Percentiles rank a stretch among this genome's conserved stretches.
phyloP scores from a whole-genome alignment of 2,888 invertebrate genomes.

The Argynnis bischoffii region DNA sequence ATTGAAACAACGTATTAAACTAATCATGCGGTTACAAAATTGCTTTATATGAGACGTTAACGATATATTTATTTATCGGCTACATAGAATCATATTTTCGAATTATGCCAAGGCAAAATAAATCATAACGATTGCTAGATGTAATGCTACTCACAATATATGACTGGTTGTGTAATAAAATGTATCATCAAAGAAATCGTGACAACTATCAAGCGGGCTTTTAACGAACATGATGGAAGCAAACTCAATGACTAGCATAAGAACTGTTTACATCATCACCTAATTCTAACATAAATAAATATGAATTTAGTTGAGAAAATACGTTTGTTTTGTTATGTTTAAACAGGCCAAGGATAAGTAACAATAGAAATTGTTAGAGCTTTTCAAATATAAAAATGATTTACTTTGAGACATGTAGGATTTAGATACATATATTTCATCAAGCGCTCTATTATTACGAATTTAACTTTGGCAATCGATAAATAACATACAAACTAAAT shows the following conservation, averaged over 20 bases:
- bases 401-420: slow-evolving; percentile 31
- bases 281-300: slow-evolving; percentile 62
- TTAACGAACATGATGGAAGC: slow-evolving; percentile 59
- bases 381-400: slow-evolving; percentile 56
- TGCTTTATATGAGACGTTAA: slow-evolving; percentile 18
- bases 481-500: background rate
- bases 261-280: slow-evolving; percentile 56
- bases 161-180: slow-evolving; percentile 53
- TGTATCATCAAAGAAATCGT: slow-evolving; percentile 57
- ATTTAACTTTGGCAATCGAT: slow-evolving; percentile 15
- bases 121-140: slow-evolving; percentile 51
- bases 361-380: slow-evolving; percentile 66
- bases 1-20: slow-evolving; percentile 6
- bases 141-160: slow-evolving; percentile 46
- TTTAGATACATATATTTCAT: slow-evolving; percentile 20
- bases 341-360: slow-evolving; percentile 67
- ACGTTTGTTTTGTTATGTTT: slow-evolving; percentile 30
- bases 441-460: slow-evolving; percentile 6
- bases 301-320: slow-evolving; percentile 51
- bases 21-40: slow-evolving; percentile 13
- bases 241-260: slow-evolving; percentile 26
- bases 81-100: slow-evolving; percentile 26
- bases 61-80: slow-evolving; percentile 18
- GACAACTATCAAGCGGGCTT: slow-evolving; percentile 55
- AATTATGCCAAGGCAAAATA: slow-evolving; percentile 47